Evolutionary conservation across 2,888 invertebrate species (phyloP), one percentile per base, ranked within the genome.

Genomic region (Autographa gamma): DNA sequence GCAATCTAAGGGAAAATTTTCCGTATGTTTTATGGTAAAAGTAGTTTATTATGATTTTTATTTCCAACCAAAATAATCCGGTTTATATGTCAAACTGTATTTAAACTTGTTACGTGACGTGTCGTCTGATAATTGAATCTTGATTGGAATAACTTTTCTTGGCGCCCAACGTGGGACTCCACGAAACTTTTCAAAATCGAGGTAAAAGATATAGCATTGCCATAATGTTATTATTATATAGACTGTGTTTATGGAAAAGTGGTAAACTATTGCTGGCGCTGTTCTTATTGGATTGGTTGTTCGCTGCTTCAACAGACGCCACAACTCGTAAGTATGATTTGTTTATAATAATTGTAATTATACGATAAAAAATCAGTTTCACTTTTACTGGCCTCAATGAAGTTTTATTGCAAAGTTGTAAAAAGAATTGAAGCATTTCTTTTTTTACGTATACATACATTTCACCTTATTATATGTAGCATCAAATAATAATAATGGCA

Each of bases 261-360:
- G 90, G 89, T 41, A 92, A 91, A 81, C 88, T 92, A 85, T 82
- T 94, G 76, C 74, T 94, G 68, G 89, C 90, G 52, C 76, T 93
- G 65, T 81, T 94, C 66, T 87, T 93, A 74, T 86, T 94, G 93
- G 94, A 94, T 91, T 94, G 92, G 91, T 84, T 94, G 71, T 86
- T 93, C 48, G 89, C 93, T 58, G 89, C 88, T 60, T 89, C 91
- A n/a, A 93, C 93, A 25, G 89, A 91, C 82, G 94, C 94, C 63
- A 91, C 93, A 0, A 87, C 90, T 70, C 93, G 94, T 95, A 85
- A 94, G 94, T 94, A 84, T 71, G 60, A 76, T 79, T 80, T 77
- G 71, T 65, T 74, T 76, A 69, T 74, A 72, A 72, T 68, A 62
- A 72, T 68, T 71, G 11, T 58, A 32, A 6, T 64, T 67, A 63